Conservation (phyloP, 2,113 vertebrate species). For the Neodontobutis hainanensis region DNA sequence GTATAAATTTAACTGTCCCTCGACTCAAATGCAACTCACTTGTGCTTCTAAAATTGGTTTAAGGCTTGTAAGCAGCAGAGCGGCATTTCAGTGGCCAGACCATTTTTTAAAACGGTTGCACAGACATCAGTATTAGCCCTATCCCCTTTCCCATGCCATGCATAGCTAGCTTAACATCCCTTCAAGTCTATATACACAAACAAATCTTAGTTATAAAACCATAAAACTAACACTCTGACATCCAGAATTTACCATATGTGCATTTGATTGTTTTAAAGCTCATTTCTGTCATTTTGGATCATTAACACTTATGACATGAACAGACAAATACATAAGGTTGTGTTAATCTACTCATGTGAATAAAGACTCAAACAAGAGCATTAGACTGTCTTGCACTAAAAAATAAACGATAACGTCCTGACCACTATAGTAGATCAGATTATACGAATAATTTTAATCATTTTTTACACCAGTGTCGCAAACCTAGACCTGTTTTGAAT, state of each 20-base stretch:
- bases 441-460: not conserved
- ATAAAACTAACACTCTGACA: slow-evolving; percentile 49
- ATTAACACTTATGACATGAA: slow-evolving; percentile 1
- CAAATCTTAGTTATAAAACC: slow-evolving; percentile 43
- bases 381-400: too few relatives aligned
- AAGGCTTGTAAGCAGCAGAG: slow-evolving; percentile 72
- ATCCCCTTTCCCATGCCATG: slow-evolving; percentile 71
- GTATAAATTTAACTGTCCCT: slow-evolving; percentile 61
- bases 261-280: slow-evolving; percentile 13
- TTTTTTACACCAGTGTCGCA: not conserved
- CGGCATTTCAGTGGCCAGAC: slow-evolving; percentile 60
- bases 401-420: too few relatives aligned
- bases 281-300: not conserved
- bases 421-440: too few relatives aligned
- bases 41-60: slow-evolving; percentile 78
- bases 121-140: slow-evolving; percentile 71
- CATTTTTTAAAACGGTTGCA: slow-evolving; percentile 74
- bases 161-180: slow-evolving; percentile 70
- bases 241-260: slow-evolving; percentile 35
- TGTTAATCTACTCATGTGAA: slow-evolving; percentile 44
- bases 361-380: slow-evolving; percentile 30
- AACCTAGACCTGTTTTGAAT: not conserved
- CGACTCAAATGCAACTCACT: slow-evolving; percentile 58
- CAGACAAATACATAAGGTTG: slow-evolving; percentile 6
- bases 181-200: slow-evolving; percentile 56